Evolutionary conservation across 2,888 invertebrate genomes (phyloP), one percentile per base, ranked within the genome.

Genomic region (Hydriomena furcata): DNA sequence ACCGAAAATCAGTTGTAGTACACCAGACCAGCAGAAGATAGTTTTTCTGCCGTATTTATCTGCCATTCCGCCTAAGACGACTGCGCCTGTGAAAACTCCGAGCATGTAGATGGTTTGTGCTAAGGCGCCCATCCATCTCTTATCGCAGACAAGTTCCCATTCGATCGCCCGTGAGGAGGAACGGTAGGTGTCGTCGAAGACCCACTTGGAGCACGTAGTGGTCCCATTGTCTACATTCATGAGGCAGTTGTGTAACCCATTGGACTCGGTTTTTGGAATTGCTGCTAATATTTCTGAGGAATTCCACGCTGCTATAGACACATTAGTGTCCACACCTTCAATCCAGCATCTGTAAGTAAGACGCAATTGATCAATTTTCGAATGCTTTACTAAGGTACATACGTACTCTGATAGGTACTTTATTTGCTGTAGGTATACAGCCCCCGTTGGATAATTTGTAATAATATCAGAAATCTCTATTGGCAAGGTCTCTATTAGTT

Each of bases 71-170:
- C 97, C 97, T 23, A 97, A 82, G 0, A 93, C 92, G 0, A 97
- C 94, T 0, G 97, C 96, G 1, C 97, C 97, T 0, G 94, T 93
- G 68, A 97, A 96, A 3, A 96, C 96, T 8, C 97, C 97, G 64
- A 96, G 91, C 97, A 97, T 97, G 73, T 94, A 95, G 32, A 91
- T 73, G 2, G 95, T 93, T 73, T 97, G 96, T 0, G 95, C 94
- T 11, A 95, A 76, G 1, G 96, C 94, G 1, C 95, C 95, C 93
- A 94, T 94, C 96, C 96, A 97, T 58, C 95, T 90, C 52, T 91
- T 86, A 57, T 94, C 92, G 71, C 97, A 97, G 0, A 97, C 95
- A 41, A 96, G 92, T 71, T 94, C 85, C 96, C 96, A 97, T 77
- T 97, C 96, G 8, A 96, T 95, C 5, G 93, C 93, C 38, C 94